A percentile compares a stretch with the other conserved stretches of the same genome.
Conservation (phyloP, 2,888 invertebrate genomes). For the Linnaemya vulpina region DNA sequence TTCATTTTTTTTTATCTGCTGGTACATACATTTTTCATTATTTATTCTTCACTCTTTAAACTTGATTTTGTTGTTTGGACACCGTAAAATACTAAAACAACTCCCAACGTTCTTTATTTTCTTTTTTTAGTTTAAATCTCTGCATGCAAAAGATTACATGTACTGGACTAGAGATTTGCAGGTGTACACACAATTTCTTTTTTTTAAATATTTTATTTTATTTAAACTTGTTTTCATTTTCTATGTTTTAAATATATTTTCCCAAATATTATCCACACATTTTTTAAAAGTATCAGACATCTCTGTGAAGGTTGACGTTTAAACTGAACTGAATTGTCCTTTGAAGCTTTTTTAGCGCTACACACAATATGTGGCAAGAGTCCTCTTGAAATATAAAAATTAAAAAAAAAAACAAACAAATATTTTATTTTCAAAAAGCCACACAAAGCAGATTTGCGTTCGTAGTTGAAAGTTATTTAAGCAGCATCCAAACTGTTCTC, state of each 20-base stretch:
- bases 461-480: conserved; percentile 1
- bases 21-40: neutral
- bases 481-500: conserved; percentile 58
- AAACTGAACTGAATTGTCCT: conserved; percentile 69
- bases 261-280: conserved; percentile 47
- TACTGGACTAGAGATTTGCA: neutral
- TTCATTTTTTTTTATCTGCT: neutral
- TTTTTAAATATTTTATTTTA: conserved; percentile 33
- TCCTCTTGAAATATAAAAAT: conserved; percentile 7
- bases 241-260: conserved; percentile 46
- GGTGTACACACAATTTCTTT: neutral
- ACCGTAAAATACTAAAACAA: neutral
- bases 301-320: conserved; percentile 70
- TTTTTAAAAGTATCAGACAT: conserved; percentile 62
- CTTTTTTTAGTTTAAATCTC: neutral
- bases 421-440: too few relatives aligned
- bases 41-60: conserved; percentile 7
- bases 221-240: conserved; percentile 38
- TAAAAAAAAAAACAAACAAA: neutral
- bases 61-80: neutral
- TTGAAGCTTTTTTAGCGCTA: conserved; percentile 67
- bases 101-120: neutral
- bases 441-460: conserved; percentile 14
- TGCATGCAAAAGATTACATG: neutral
- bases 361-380: conserved; percentile 38